phyloP scores from a whole-genome alignment of 2,888 invertebrate species.

The Oasisia sp. region DNA sequence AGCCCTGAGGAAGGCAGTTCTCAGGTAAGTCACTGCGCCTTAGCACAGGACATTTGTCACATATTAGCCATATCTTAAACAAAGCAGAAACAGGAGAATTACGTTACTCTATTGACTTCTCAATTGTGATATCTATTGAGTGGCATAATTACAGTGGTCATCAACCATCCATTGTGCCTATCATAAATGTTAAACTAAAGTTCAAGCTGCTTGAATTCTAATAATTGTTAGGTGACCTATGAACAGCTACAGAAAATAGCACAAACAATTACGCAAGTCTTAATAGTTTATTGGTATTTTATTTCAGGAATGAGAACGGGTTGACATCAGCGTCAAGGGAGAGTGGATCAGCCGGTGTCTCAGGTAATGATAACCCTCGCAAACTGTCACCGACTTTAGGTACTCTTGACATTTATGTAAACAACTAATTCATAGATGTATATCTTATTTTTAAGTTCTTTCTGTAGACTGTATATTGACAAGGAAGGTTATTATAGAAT shows the following conservation, averaged over 20 bases:
- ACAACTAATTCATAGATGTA: not conserved
- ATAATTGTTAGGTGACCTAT: not conserved
- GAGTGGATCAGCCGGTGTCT: not conserved
- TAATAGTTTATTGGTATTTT: not conserved
- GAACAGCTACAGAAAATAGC: not conserved
- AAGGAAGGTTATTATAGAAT: not conserved
- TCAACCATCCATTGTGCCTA: not conserved
- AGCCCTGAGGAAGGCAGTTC: slow-evolving; percentile 59
- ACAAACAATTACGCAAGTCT: not conserved
- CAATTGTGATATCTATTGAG: not conserved
- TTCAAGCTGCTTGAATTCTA: not conserved
- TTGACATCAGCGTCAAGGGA: not conserved
- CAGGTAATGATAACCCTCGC: not conserved
- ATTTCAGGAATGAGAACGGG: not conserved
- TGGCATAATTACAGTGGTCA: not conserved
- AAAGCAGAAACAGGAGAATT: not conserved
- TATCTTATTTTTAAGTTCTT: not conserved
- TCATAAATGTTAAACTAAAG: not conserved
- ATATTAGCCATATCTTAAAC: not conserved
- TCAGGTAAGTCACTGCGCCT: slow-evolving; percentile 35
- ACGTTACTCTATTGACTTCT: not conserved
- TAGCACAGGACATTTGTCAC: not conserved
- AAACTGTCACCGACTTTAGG: not conserved
- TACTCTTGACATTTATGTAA: not conserved
- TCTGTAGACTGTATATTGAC: not conserved